Evolutionary conservation across 2,113 vertebrate species (phyloP).

Genomic region (Protobothrops flavoviridis): DNA sequence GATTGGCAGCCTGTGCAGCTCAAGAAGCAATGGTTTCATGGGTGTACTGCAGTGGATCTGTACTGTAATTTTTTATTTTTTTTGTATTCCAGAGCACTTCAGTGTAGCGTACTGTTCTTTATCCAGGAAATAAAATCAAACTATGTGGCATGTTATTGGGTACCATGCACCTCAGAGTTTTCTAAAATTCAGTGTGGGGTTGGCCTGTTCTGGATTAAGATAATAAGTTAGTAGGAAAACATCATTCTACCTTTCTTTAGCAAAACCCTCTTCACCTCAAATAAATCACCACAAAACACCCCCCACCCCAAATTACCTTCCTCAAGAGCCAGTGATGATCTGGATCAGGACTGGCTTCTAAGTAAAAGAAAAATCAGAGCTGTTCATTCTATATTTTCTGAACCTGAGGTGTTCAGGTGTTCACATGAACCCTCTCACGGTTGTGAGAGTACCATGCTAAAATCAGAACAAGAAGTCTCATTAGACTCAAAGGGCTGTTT

Average conservation of each 20-base stretch:
- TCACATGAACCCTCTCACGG: background rate
- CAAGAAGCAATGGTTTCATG: background rate
- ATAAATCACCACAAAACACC: background rate
- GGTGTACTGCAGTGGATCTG: background rate
- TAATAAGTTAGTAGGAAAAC: background rate
- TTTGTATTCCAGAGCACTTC: background rate
- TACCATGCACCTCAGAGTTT: background rate
- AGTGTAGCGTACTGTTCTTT: background rate
- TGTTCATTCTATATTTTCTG: background rate
- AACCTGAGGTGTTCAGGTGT: background rate
- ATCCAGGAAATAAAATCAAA: background rate
- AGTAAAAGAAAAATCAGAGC: background rate
- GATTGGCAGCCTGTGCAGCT: background rate
- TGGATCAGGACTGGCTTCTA: background rate
- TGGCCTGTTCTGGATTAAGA: background rate
- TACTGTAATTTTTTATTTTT: background rate
- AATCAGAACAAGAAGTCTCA: background rate
- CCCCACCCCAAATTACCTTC: background rate
- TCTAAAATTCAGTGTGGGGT: background rate
- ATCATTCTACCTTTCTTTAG: background rate
- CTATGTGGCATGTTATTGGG: background rate
- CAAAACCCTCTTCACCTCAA: background rate
- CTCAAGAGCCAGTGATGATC: background rate
- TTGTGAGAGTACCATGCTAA: background rate
- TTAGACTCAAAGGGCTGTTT: background rate